Base-by-base conservation (phyloP, 2,797 vertebrate species). In the Parauchenoglanis ngamensis region DNA sequence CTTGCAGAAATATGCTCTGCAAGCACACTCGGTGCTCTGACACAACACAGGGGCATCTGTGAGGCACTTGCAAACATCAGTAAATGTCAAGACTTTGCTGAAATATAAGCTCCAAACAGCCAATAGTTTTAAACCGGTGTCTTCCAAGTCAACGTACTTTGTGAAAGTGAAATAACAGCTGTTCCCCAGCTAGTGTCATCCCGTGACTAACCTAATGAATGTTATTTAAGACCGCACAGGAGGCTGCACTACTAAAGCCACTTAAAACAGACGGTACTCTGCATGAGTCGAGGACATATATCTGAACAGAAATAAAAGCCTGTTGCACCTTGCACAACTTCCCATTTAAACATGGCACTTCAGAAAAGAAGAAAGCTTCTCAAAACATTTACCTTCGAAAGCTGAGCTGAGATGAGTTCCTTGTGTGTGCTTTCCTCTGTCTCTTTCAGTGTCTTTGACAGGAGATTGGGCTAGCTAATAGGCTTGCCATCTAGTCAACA, bases 381-480 rank as follows among this genome's bases (percentile, higher is more conserved):
- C 35, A 52, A 56, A 87, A 87, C 52, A 88, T 92, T 96, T 97
- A 98, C 98, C 97, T 97, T 95, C 93, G 65, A 93, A 88, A 90
- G 94, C 92, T 5, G 92, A 90, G 79, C 91, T 92, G 57, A 91
- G 88, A 81, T 31, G 93, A 93, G 91, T 96, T 96, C 86, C 92
- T 95, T 95, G 96, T 95, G 59, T 82, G 40, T 19, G 2, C 17
- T 90, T 83, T 90, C 86, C 7, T 89, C 91, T 35, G 83, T 86
- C 83, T 57, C 81, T 35, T 7, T 73, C 86, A n/a, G 70, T 31
- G 61, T 67, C 68, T 25, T 73, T 90, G 82, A 91, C 89, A 83
- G 88, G 57, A 89, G 90, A 92, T 88, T 87, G 49, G 40, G 91
- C 54, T 88, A 91, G 92, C 54, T 90, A 85, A 92, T 35, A 90